Evolutionary conservation across 2,888 invertebrate genomes (phyloP), one percentile per base, ranked within the genome.

Genomic region (Meloe dianella): DNA sequence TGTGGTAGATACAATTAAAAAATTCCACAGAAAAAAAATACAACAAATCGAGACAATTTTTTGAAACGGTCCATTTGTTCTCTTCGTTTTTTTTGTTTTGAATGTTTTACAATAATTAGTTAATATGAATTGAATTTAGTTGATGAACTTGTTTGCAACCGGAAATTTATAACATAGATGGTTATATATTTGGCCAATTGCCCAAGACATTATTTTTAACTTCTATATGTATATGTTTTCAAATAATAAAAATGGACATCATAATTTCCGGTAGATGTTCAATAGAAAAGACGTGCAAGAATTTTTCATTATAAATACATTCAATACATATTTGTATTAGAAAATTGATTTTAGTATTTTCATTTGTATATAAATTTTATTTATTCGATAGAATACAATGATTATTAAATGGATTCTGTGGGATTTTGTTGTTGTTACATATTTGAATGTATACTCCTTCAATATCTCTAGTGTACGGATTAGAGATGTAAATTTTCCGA

Each of bases 251-350:
- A 51, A 51, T 22, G 51, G 51, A 41, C 41, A 41, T 41, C 17
- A 41, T 41, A 51, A 51, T 51, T 51, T 51, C 51, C 51, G 51
- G 51, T 51, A 22, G 51, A 9, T 51, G 22, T 51, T 51, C 51
- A 51, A 51, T 51, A 51, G 22, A 51, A 22, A 51, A 51, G 51
- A 51, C 51, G 51, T 51, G 51, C 20, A 51, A 22, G 51, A 51
- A 51, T 51, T 51, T 20, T 22, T 51, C 47, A 51, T 22, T 51
- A 51, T 51, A 51, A 51, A n/a, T n/a, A n/a, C n/a, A n/a, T 2
- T 2, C 10, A 2, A 22, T 0, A 51, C 20, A 7, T 38, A 38
- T 38, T 32, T 10, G 32, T 38, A 14, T n/a, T 38, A n/a, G 38
- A 14, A 14, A 38, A 38, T 32, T 32, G n/a, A n/a, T n/a, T n/a